Base-by-base conservation (phyloP, 2,888 invertebrate genomes). In the Agrochola litura region DNA sequence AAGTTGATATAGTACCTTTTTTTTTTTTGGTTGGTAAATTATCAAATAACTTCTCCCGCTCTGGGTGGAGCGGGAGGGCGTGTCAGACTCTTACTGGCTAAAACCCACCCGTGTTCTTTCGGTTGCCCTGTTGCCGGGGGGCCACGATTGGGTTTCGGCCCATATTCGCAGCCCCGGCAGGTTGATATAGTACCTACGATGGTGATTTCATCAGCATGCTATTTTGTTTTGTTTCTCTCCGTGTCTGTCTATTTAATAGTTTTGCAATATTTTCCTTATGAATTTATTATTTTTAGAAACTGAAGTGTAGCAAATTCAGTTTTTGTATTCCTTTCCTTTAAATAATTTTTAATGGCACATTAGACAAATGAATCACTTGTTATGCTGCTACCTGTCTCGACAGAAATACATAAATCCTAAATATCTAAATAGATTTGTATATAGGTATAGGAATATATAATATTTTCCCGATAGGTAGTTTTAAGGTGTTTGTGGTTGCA, bases 251-350 rank as follows among this genome's bases (percentile, higher is more conserved):
- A 75, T 69, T 82, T 70, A 54, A 52, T 82, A 52, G 14, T 70
- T 61, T 25, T 76, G 54, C 37, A 75, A 16, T 25, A 43, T 81
- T 81, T 82, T 81, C 83, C 80, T 82, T 82, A 82, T 77, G 70
- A 77, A 82, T 81, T 43, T 43, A 80, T 70, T 61, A 61, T 77
- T 82, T 77, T 66, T 66, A 52, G 54, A 82, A 70, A 70, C 25
- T 75, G 46, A 64, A 52, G 46, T 63, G 66, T 60, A 49, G 14
- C 63, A n/a, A 65, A 82, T 76, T 60, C 68, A 76, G 9, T 14
- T 58, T 37, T 54, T 30, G 49, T 73, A 16, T 58, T 79, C 30
- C 3, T 72, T 54, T 73, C 58, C 54, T 80, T 73, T 46, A 37
- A 46, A 73, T 65, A 60, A 58, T 72, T 64, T 37, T 56, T 19